Conservation (phyloP, 1,140 invertebrate species). For the Drosophila nannoptera region DNA sequence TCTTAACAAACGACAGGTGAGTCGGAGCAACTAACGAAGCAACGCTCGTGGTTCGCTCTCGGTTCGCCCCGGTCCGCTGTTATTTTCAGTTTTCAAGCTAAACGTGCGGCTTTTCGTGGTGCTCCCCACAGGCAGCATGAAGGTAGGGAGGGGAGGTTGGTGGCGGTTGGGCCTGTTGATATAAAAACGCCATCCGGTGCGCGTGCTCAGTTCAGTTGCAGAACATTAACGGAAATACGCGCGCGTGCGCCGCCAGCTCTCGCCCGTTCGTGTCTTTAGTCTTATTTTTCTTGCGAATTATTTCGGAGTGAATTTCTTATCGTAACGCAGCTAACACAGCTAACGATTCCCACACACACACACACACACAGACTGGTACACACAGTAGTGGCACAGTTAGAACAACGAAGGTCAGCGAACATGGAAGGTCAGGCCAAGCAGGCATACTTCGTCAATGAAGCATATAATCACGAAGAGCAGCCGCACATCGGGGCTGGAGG, state of each 20-base stretch:
- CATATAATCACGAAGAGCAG: slow-evolving; percentile 62
- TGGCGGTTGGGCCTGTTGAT: slow-evolving; percentile 35
- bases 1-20: slow-evolving; percentile 46
- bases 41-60: neutral
- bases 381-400: slow-evolving; percentile 57
- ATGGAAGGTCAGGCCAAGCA: slow-evolving; percentile 71
- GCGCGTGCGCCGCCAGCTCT: slow-evolving; percentile 54
- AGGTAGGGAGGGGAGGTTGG: no score
- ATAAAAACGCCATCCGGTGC: slow-evolving; percentile 70
- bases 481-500: slow-evolving; percentile 27
- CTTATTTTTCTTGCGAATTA: slow-evolving; percentile 15
- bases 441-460: slow-evolving; percentile 75
- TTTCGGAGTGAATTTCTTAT: slow-evolving; percentile 55
- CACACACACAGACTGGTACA: neutral
- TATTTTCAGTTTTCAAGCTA: neutral
- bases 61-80: neutral
- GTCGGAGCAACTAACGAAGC: slow-evolving; percentile 27
- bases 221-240: slow-evolving; percentile 71
- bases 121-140: no score
- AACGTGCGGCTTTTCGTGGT: no score
- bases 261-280: slow-evolving; percentile 33
- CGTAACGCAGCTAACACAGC: slow-evolving; percentile 9
- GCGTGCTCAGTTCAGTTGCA: slow-evolving; percentile 72
- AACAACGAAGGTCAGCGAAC: slow-evolving; percentile 45
- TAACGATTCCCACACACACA: no score